Evolutionary conservation across 2,797 vertebrate species (phyloP), one percentile per base, ranked within the genome.

Genomic region (Halcyon badia): DNA sequence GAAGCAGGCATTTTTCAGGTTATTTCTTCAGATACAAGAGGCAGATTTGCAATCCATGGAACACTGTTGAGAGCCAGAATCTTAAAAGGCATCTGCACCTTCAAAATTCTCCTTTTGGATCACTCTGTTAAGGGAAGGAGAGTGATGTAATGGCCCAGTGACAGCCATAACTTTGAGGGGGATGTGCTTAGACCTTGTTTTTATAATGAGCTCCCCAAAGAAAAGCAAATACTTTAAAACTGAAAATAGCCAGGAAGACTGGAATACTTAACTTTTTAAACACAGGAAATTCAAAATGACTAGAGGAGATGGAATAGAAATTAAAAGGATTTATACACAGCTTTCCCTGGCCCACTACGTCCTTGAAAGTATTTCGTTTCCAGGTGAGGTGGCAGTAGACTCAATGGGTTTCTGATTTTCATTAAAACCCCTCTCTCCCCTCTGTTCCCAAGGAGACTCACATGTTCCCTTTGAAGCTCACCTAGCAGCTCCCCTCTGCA

Each of bases 1-100:
- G 73, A 8, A 84, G 28, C 41, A 69, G 46, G 22, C 6, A 20
- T 65, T 87, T 91, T 62, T 66, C 75, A 83, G 57, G 39, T 56
- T 3, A 1, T 80, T 92, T 85, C 28, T 87, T 70, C 58, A 73
- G 51, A 54, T 30, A 70, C 1, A 3, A 76, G 66, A 56, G 57
- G 31, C 28, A 83, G 30, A 91, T 77, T 95, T 95, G 80, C 48
- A 85, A 52, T 51, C 52, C 70, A 41, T 0, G 0, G 58, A 90
- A 31, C 7, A 5, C 1, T 58, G 8, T 15, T 31, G 42, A 80
- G 21, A 94, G 71, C 24, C 93, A 92, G 75, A 71, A 83, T 87
- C 84, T 80, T 90, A 70, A 80, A 93, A 94, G 83, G 66, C 68
- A 87, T 65, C 73, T 94, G 39, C 64, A 91, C 64, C 51, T 85